Conservation (phyloP, 2,888 invertebrate species). For the Smittia sp. region DNA sequence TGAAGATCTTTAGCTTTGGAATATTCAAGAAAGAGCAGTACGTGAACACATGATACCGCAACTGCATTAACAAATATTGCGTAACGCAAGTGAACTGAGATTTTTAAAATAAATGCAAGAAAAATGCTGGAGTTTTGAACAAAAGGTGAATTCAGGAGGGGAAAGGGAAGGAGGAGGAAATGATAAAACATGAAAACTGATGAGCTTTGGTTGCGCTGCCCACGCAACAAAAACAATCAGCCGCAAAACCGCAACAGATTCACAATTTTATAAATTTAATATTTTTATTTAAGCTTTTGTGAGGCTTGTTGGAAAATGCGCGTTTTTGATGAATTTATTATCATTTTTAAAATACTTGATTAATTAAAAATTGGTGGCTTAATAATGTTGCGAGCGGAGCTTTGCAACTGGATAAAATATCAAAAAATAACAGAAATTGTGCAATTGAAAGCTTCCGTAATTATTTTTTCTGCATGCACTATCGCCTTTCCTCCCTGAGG, state of each 20-base stretch:
- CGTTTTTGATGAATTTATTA: slow-evolving; percentile 17
- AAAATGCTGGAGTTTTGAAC: background rate
- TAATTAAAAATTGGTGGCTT: slow-evolving; percentile 6
- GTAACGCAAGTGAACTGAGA: too few relatives aligned
- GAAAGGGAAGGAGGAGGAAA: background rate
- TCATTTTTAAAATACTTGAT: slow-evolving; percentile 5
- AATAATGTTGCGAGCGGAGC: background rate
- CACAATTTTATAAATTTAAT: slow-evolving; percentile 27
- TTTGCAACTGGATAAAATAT: background rate
- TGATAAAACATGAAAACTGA: slow-evolving; percentile 9
- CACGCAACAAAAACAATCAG: slow-evolving; percentile 5
- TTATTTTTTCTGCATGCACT: slow-evolving; percentile 3
- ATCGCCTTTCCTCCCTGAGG: background rate
- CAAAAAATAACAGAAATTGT: background rate
- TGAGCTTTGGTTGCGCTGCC: slow-evolving; percentile 8
- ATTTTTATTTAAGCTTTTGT: slow-evolving; percentile 8
- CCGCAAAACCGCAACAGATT: slow-evolving; percentile 34
- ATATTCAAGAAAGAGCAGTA: background rate
- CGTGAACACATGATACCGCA: slow-evolving; percentile 10
- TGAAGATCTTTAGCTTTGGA: too few relatives aligned
- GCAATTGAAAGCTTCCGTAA: slow-evolving; percentile 18
- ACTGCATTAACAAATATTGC: background rate
- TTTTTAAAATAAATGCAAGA: background rate
- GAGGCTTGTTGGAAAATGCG: slow-evolving; percentile 7
- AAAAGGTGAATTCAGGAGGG: background rate